Evolutionary conservation across 2,797 vertebrate genomes (phyloP).

Genomic region (Catharus ustulatus): DNA sequence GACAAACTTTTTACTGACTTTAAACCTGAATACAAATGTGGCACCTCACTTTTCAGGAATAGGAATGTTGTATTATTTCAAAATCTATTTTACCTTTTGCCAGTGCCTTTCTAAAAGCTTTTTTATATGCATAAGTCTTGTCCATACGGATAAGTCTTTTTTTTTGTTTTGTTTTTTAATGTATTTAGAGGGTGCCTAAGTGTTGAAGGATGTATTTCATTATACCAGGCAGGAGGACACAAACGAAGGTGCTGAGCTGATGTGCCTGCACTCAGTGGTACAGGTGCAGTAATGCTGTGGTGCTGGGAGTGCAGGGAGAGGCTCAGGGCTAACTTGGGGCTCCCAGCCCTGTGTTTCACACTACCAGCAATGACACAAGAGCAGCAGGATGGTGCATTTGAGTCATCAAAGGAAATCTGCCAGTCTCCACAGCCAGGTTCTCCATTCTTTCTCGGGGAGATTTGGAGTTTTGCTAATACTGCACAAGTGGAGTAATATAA

Average conservation of each 20-base stretch:
- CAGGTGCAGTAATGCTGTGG: not conserved
- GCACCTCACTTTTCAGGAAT: not conserved
- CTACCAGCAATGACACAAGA: accelerated
- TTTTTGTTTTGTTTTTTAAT: not conserved
- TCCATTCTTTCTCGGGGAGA: not conserved
- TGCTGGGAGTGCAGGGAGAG: not conserved
- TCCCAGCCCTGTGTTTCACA: not conserved
- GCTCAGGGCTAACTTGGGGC: not conserved
- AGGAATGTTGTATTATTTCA: conserved; percentile 14
- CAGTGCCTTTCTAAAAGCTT: conserved; percentile 43
- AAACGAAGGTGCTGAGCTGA: not conserved
- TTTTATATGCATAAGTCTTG: not conserved
- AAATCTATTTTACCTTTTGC: conserved; percentile 34
- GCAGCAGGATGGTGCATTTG: not conserved
- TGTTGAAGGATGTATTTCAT: not conserved
- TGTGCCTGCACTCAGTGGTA: not conserved
- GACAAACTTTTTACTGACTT: conserved; percentile 1
- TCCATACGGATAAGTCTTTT: too few relatives aligned
- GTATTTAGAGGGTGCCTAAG: not conserved
- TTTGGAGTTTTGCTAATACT: not conserved
- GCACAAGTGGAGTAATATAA: not conserved
- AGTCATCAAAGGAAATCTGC: not conserved
- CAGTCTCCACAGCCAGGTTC: not conserved
- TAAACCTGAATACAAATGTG: not conserved
- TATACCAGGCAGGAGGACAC: not conserved